phyloP scores from a whole-genome alignment of 2,888 invertebrate genomes.

The Monochamus alternatus region DNA sequence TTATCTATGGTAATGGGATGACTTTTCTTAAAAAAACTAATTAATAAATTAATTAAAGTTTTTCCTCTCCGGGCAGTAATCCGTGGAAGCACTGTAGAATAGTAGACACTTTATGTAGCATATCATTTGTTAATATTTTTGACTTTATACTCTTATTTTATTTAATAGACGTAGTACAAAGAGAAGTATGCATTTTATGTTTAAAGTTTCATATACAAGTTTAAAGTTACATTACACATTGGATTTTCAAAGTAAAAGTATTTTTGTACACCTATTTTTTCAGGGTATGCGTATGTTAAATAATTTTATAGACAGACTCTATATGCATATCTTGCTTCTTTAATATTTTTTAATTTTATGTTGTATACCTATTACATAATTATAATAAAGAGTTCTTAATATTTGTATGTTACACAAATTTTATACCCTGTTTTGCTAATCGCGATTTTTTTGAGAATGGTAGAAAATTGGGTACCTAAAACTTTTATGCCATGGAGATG shows the following conservation, averaged over 20 bases:
- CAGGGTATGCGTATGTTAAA: not conserved
- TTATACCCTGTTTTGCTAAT: too few species aligned
- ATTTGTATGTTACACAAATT: not conserved
- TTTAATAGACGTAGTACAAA: conserved; percentile 30
- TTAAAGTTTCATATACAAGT: not conserved
- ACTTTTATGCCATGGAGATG: too few species aligned
- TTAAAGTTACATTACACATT: not conserved
- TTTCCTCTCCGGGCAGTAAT: too few species aligned
- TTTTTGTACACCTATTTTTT: not conserved
- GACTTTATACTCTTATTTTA: conserved; percentile 32
- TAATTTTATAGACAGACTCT: not conserved
- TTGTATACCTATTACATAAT: not conserved
- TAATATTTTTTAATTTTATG: not conserved
- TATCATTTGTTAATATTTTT: conserved; percentile 31
- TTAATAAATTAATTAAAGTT: too few species aligned
- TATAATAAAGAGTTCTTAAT: not conserved
- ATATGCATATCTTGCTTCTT: not conserved
- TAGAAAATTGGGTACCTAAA: too few species aligned
- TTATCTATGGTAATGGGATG: too few species aligned
- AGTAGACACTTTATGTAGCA: conserved; percentile 12
- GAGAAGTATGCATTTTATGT: not conserved
- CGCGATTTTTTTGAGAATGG: too few species aligned
- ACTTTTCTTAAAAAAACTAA: too few species aligned
- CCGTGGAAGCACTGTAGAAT: not conserved
- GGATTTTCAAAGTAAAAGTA: not conserved